Evolutionary conservation across 1,140 invertebrate genomes (phyloP).

Genomic region (Drosophila novamexicana): DNA sequence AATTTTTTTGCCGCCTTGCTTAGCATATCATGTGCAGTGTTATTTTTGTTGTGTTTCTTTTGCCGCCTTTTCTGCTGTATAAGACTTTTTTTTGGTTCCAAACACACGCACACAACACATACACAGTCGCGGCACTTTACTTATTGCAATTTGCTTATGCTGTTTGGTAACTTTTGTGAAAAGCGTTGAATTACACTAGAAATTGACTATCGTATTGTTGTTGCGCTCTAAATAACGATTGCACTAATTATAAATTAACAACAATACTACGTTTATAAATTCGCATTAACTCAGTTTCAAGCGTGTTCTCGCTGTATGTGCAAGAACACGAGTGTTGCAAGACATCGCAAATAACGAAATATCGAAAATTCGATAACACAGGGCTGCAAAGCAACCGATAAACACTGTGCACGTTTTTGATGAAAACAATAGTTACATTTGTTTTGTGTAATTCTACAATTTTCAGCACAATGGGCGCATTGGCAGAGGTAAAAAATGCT

Average conservation of each 20-base stretch:
- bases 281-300: conserved; percentile 27
- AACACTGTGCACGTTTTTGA: conserved; percentile 15
- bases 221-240: conserved; percentile 28
- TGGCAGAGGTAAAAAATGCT: conserved; percentile 64
- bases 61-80: conserved; percentile 78
- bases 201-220: conserved; percentile 6
- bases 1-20: conserved; percentile 59
- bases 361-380: conserved; percentile 4
- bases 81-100: conserved; percentile 59
- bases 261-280: conserved; percentile 29
- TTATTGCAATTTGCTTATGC: conserved; percentile 35
- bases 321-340: conserved; percentile 30
- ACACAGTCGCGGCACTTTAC: conserved; percentile 29
- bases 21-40: conserved; percentile 30
- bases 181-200: conserved; percentile 31
- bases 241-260: conserved; percentile 21
- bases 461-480: conserved; percentile 56
- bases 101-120: conserved; percentile 51
- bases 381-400: conserved; percentile 13
- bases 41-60: conserved; percentile 48
- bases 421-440: neutral
- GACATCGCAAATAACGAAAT: conserved; percentile 7
- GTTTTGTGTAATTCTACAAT: neutral
- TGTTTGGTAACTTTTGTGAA: conserved; percentile 16
- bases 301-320: conserved; percentile 23